Evolutionary conservation across 2,113 vertebrate species (phyloP).

Genomic region (Pantherophis guttatus): DNA sequence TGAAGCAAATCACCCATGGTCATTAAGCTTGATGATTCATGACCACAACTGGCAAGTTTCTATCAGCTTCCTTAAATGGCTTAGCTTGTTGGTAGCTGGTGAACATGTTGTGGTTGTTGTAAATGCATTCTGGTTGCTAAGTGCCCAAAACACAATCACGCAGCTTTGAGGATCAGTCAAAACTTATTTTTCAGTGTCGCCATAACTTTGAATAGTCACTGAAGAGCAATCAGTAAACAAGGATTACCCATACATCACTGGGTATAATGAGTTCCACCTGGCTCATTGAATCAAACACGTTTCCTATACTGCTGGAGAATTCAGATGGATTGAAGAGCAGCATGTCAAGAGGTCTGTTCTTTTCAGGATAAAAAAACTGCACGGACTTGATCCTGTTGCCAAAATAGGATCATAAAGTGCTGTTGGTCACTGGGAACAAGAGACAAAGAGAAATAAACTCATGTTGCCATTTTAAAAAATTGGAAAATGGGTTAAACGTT

Average conservation of each 20-base stretch:
- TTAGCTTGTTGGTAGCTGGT: not conserved
- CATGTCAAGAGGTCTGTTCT: not conserved
- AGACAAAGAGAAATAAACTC: not conserved
- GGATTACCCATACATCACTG: not conserved
- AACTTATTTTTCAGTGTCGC: not conserved
- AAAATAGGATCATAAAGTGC: not conserved
- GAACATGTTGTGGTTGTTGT: not conserved
- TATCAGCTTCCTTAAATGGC: not conserved
- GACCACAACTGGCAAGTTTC: not conserved
- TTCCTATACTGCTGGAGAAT: not conserved
- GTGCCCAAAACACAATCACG: not conserved
- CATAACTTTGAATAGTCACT: not conserved
- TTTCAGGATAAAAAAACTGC: not conserved
- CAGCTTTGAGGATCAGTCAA: not conserved
- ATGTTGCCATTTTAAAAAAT: not conserved
- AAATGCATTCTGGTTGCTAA: not conserved
- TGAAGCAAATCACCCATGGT: not conserved
- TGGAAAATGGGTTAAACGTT: not conserved
- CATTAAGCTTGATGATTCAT: not conserved
- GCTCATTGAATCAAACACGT: not conserved
- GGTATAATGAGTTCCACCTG: not conserved
- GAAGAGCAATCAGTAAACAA: not conserved
- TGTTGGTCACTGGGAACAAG: not conserved
- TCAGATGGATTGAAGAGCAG: too few species aligned
- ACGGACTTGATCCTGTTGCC: not conserved